These are phyloP conservation scores for Phytoseiulus persimilis DNA, from an alignment of 2,888 invertebrate genomes.

Conservation along the genomic window DNA sequence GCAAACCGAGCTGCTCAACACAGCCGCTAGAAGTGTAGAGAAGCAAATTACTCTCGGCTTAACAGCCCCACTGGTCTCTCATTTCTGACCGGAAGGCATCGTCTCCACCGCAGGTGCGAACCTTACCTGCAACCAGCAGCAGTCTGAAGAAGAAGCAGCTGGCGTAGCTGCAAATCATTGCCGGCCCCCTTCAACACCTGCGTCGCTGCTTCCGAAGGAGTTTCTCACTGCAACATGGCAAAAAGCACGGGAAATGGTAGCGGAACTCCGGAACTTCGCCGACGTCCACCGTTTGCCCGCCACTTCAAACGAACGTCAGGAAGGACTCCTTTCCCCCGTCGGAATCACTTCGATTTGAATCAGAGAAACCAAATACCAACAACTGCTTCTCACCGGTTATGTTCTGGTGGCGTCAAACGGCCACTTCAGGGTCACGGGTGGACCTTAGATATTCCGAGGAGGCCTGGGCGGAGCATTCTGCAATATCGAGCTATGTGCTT, in stretches of 20 bases:
- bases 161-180: neutral
- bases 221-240: neutral
- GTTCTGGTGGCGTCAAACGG: neutral
- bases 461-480: neutral
- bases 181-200: neutral
- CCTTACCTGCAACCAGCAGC: neutral
- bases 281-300: too few relatives aligned
- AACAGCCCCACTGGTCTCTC: neutral
- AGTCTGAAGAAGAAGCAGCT: slow-evolving; percentile 5
- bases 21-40: neutral
- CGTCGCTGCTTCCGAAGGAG: neutral
- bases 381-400: neutral
- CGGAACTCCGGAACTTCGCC: neutral
- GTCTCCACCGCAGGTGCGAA: neutral
- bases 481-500: neutral
- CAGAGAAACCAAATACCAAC: neutral
- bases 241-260: neutral
- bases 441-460: neutral
- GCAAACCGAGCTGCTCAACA: neutral
- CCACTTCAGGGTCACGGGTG: neutral
- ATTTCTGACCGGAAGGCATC: neutral
- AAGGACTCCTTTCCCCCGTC: too few relatives aligned
- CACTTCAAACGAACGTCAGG: too few relatives aligned
- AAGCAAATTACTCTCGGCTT: neutral
- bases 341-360: too few relatives aligned